Conservation (phyloP, 2,797 vertebrate species). For the Enteromius treurensis region DNA sequence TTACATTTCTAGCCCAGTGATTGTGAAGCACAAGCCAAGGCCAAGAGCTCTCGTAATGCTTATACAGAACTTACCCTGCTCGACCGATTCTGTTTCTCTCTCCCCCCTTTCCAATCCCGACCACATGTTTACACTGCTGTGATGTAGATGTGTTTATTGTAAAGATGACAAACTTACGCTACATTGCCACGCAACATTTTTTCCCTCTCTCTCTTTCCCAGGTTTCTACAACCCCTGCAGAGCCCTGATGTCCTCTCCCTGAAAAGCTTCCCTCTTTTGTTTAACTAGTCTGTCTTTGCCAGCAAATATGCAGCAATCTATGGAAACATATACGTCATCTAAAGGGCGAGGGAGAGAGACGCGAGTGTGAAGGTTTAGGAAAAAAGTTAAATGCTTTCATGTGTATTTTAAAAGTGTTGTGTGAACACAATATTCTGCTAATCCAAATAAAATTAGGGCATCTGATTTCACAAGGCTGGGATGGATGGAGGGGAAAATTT, state of each 20-base stretch:
- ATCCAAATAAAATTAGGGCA: constrained; percentile 68
- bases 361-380: constrained; percentile 56
- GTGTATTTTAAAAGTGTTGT: constrained; percentile 70
- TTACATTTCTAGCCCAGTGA: constrained; percentile 60
- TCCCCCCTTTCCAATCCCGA: constrained; percentile 50
- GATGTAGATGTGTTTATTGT: constrained; percentile 77
- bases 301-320: constrained; percentile 75
- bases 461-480: constrained; percentile 65
- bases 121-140: constrained; percentile 71
- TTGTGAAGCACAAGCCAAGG: constrained; percentile 50
- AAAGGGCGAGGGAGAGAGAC: constrained; percentile 49
- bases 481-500: constrained; percentile 20
- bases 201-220: constrained; percentile 49
- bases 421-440: constrained; percentile 65
- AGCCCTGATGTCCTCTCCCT: constrained; percentile 46
- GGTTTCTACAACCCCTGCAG: constrained; percentile 70
- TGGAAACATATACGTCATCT: constrained; percentile 79
- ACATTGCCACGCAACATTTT: constrained; percentile 69
- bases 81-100: constrained; percentile 51
- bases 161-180: constrained; percentile 75
- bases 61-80: constrained; percentile 61
- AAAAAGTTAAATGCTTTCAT: constrained; percentile 75
- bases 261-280: constrained; percentile 64
- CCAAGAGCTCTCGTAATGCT: constrained; percentile 65
- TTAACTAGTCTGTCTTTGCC: constrained; percentile 72